Evolutionary conservation across 2,888 invertebrate species (phyloP).

Genomic region (Mechanitis mazaeus): DNA sequence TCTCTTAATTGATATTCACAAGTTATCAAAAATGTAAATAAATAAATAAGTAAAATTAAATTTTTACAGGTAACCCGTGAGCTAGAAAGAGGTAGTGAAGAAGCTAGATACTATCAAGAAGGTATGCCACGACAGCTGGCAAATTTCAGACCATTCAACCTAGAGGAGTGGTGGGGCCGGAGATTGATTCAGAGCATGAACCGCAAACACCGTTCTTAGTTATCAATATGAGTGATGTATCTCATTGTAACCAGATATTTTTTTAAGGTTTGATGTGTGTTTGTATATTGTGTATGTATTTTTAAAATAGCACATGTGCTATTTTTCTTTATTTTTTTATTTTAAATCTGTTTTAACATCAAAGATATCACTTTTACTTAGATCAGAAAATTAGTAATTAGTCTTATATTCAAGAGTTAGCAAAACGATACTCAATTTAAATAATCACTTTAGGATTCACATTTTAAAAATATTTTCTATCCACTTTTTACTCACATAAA

Average conservation of each 20-base stretch:
- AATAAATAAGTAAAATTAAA: background rate
- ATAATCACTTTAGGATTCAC: conserved; percentile 4
- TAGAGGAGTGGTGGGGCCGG: conserved; percentile 86
- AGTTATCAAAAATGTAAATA: no score
- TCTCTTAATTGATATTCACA: no score
- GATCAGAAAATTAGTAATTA: background rate
- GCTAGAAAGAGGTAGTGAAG: conserved; percentile 71
- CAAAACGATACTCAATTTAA: background rate
- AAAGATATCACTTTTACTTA: no score
- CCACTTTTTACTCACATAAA: conserved; percentile 1
- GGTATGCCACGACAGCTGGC: conserved; percentile 77
- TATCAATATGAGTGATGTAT: conserved; percentile 31
- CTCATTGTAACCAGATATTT: conserved; percentile 33
- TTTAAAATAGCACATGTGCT: background rate
- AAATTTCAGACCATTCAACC: conserved; percentile 87
- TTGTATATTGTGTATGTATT: conserved; percentile 5
- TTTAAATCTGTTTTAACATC: background rate
- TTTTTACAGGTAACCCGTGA: conserved; percentile 73
- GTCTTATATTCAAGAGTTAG: conserved; percentile 4
- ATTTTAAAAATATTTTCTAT: background rate
- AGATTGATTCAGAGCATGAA: conserved; percentile 81
- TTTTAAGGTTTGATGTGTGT: conserved; percentile 6
- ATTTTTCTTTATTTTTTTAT: background rate
- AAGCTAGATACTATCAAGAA: conserved; percentile 80
- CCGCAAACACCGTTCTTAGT: conserved; percentile 72